These are phyloP conservation scores for Psettodes erumei DNA, from an alignment of 2,113 vertebrate genomes.

Conservation along the genomic window DNA sequence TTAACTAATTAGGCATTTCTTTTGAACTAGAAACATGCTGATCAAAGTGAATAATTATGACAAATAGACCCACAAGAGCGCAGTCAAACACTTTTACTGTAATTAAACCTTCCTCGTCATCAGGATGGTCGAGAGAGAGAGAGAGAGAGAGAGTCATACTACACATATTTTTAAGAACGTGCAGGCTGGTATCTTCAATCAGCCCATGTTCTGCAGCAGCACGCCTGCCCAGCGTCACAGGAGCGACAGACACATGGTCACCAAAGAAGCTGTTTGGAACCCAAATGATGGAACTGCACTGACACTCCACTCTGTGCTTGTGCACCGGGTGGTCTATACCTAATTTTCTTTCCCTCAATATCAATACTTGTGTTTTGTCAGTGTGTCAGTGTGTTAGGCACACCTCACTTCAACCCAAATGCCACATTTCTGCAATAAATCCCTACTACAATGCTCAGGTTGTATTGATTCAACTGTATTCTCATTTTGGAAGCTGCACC, in stretches of 20 bases:
- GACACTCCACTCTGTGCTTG: conserved; percentile 26
- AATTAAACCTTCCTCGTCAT: background rate
- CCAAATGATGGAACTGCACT: background rate
- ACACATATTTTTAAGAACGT: no score
- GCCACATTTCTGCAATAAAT: background rate
- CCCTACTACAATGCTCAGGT: background rate
- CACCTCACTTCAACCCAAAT: background rate
- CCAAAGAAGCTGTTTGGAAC: conserved; percentile 36
- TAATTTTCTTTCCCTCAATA: background rate
- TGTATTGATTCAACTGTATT: background rate
- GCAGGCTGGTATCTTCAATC: conserved; percentile 20
- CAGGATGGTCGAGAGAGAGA: background rate
- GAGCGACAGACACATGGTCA: background rate
- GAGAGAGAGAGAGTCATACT: no score
- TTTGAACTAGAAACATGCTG: conserved; percentile 11
- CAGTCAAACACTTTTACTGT: background rate
- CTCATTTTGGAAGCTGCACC: background rate
- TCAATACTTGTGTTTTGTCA: background rate
- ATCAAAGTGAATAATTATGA: conserved; percentile 44
- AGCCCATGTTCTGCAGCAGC: background rate
- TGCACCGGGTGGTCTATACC: background rate
- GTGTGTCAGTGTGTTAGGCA: background rate
- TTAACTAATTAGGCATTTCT: conserved; percentile 10
- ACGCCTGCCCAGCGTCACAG: conserved; percentile 1
- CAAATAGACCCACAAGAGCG: background rate